Conservation (phyloP, 2,797 vertebrate species). For the Australoheros facetus region DNA sequence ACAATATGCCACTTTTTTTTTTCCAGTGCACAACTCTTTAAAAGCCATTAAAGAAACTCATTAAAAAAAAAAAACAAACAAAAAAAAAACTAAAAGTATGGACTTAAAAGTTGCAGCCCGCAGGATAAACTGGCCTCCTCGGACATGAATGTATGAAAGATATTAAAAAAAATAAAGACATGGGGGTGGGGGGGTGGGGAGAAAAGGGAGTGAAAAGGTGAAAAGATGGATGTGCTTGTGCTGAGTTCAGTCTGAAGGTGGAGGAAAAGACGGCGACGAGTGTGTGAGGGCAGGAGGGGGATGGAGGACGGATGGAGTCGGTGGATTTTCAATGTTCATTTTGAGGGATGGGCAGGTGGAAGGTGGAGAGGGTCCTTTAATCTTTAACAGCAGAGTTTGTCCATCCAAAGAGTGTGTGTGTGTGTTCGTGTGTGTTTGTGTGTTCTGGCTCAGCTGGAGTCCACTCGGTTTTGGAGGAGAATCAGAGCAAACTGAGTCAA, state of each 20-base stretch:
- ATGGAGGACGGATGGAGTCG: slow-evolving; percentile 15
- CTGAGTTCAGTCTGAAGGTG: slow-evolving; percentile 37
- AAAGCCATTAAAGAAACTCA: slow-evolving; percentile 55
- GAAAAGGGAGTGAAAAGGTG: slow-evolving; percentile 40
- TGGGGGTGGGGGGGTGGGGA: slow-evolving; percentile 43
- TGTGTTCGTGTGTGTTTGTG: background rate
- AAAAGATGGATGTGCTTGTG: slow-evolving; percentile 69
- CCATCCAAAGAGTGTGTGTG: slow-evolving; percentile 17
- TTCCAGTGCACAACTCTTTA: slow-evolving; percentile 77
- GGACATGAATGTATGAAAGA: slow-evolving; percentile 11
- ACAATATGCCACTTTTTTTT: slow-evolving; percentile 41
- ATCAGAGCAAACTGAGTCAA: slow-evolving; percentile 29
- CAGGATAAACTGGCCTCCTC: slow-evolving; percentile 58
- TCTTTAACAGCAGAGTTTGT: slow-evolving; percentile 31
- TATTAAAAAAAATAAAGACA: background rate
- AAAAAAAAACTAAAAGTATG: slow-evolving; percentile 21
- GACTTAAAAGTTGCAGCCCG: slow-evolving; percentile 43
- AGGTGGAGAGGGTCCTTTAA: slow-evolving; percentile 32
- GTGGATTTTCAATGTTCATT: slow-evolving; percentile 19
- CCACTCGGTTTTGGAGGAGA: slow-evolving; percentile 47
- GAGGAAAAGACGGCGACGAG: slow-evolving; percentile 3
- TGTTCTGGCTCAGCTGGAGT: slow-evolving; percentile 64
- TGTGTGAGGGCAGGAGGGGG: background rate
- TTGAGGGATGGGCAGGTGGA: background rate
- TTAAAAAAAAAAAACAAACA: slow-evolving; percentile 24